A percentile compares a stretch with the other conserved stretches of the same genome.
These are phyloP conservation scores for Denticeps clupeoides DNA, from an alignment of 2,797 vertebrate species.

Conservation along the genomic window DNA sequence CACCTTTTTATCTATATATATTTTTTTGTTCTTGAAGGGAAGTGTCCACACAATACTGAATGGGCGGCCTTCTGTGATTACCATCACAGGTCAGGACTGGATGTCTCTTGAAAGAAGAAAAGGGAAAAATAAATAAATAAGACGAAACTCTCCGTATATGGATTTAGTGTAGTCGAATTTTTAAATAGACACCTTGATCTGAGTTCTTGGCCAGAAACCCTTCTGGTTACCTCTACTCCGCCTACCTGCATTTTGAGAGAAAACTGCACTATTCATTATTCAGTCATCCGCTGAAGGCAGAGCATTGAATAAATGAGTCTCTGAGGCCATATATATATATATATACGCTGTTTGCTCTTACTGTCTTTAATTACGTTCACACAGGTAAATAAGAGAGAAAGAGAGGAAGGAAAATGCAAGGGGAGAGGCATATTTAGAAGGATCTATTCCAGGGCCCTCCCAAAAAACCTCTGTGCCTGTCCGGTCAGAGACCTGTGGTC, in stretches of 20 bases:
- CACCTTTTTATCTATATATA: not conserved
- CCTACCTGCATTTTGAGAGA: slow-evolving; percentile 9
- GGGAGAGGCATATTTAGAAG: slow-evolving; percentile 34
- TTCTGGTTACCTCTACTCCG: not conserved
- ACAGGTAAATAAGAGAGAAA: slow-evolving; percentile 32
- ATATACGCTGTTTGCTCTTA: slow-evolving; percentile 22
- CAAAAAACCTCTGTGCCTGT: slow-evolving; percentile 16
- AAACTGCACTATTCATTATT: slow-evolving; percentile 19
- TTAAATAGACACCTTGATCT: slow-evolving; percentile 17
- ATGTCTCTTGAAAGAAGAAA: slow-evolving; percentile 7
- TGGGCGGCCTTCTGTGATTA: slow-evolving; percentile 16
- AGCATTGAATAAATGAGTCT: slow-evolving; percentile 28
- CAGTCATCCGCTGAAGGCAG: slow-evolving; percentile 20
- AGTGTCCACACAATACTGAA: slow-evolving; percentile 18
- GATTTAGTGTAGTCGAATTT: slow-evolving; percentile 8
- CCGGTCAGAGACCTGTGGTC: slow-evolving; percentile 40
- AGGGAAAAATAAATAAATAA: not conserved
- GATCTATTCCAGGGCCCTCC: slow-evolving; percentile 42
- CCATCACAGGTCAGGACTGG: slow-evolving; percentile 9
- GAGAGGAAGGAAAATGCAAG: slow-evolving; percentile 26
- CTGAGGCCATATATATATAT: no score
- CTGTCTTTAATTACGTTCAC: slow-evolving; percentile 22
- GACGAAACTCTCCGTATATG: not conserved
- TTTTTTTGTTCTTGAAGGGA: slow-evolving; percentile 1
- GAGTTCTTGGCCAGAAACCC: slow-evolving; percentile 5